Conservation (phyloP, 2,113 vertebrate genomes). For the Mohoua ochrocephala region DNA sequence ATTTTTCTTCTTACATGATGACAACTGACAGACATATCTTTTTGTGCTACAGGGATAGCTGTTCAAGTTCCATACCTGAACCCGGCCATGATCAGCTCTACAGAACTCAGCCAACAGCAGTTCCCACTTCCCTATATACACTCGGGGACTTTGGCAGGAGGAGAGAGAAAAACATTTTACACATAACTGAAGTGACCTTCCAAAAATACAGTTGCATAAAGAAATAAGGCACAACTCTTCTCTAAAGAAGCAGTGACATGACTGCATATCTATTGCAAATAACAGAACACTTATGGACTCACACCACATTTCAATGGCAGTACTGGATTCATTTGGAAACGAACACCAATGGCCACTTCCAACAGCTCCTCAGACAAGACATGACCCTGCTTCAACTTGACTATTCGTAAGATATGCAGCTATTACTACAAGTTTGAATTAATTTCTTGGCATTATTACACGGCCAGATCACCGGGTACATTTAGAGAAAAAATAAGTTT, state of each 20-base stretch:
- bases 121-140: neutral
- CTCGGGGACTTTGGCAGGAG: neutral
- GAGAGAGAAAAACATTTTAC: neutral
- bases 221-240: neutral
- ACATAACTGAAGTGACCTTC: neutral
- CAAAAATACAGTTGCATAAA: neutral
- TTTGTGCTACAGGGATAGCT: neutral
- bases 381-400: neutral
- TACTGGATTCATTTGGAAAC: neutral
- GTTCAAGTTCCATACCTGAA: neutral
- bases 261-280: neutral
- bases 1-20: neutral
- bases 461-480: accelerated
- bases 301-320: neutral
- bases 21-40: neutral
- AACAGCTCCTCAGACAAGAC: neutral
- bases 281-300: neutral
- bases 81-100: accelerated
- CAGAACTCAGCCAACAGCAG: neutral
- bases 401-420: neutral
- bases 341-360: neutral
- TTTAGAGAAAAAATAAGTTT: neutral
- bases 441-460: neutral
- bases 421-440: neutral
- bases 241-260: neutral